phyloP scores from a whole-genome alignment of 1,140 invertebrate species.

The Zaprionus davidi region DNA sequence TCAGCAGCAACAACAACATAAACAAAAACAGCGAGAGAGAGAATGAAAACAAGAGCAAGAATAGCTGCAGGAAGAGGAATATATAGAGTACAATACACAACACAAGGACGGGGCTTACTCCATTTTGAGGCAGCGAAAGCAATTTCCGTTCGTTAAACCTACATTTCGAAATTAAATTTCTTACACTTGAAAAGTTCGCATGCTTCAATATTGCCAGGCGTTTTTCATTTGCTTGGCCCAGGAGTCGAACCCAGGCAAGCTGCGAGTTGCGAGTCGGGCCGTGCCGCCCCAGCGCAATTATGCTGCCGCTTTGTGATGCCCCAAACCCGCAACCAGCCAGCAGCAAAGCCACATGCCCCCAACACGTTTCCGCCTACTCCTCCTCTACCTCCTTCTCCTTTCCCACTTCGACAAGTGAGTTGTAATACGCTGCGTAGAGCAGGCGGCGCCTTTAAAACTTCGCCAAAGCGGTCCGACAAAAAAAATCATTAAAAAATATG shows the following conservation, averaged over 20 bases:
- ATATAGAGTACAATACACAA: constrained; percentile 24
- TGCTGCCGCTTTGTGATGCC: constrained; percentile 29
- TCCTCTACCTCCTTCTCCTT: not conserved
- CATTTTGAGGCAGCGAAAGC: constrained; percentile 72
- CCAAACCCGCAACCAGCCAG: constrained; percentile 16
- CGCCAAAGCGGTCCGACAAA: constrained; percentile 30
- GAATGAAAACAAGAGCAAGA: constrained; percentile 38
- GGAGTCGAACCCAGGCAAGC: not conserved
- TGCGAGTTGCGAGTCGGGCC: not conserved
- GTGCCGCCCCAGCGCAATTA: constrained; percentile 5
- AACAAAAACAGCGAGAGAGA: constrained; percentile 36
- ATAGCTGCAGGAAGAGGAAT: constrained; percentile 28
- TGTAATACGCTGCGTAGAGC: constrained; percentile 47
- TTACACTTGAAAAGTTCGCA: constrained; percentile 79
- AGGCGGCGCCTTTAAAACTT: constrained; percentile 47
- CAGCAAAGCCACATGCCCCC: not conserved
- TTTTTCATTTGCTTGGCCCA: constrained; percentile 66
- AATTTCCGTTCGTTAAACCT: constrained; percentile 83
- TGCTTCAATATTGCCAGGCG: constrained; percentile 69
- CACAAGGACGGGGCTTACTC: constrained; percentile 48
- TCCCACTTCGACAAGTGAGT: constrained; percentile 43
- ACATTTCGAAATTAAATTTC: constrained; percentile 82
- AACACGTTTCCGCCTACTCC: not conserved
- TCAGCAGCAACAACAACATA: constrained; percentile 8
- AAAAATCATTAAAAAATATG: constrained; percentile 68